Evolutionary conservation across 1,140 invertebrate species (phyloP).

Genomic region (Pseudomyrmex sp.): DNA sequence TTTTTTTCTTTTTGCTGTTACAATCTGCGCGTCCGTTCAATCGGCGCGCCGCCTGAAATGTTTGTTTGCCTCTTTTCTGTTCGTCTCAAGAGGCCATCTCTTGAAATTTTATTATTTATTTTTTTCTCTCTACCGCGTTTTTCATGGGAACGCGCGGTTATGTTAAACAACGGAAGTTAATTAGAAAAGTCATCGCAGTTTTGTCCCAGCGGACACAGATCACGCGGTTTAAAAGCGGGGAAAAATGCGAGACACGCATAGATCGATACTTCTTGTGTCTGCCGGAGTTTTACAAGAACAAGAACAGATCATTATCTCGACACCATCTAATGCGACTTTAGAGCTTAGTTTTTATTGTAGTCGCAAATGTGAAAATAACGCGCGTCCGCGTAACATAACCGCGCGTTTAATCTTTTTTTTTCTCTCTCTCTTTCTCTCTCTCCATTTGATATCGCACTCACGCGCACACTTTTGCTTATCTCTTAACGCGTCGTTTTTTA

Average conservation of each 20-base stretch:
- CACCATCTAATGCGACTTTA: neutral
- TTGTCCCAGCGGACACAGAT: slow-evolving; percentile 43
- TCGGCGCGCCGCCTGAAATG: slow-evolving; percentile 17
- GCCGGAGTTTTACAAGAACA: slow-evolving; percentile 1
- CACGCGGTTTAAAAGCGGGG: slow-evolving; percentile 44
- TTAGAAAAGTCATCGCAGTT: slow-evolving; percentile 25
- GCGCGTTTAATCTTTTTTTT: slow-evolving; percentile 23
- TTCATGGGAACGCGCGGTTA: slow-evolving; percentile 62
- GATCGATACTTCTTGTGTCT: slow-evolving; percentile 45
- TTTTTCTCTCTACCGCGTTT: slow-evolving; percentile 66
- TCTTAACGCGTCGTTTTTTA: neutral
- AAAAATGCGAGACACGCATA: slow-evolving; percentile 24
- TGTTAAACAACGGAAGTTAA: slow-evolving; percentile 36
- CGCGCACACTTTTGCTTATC: slow-evolving; percentile 45
- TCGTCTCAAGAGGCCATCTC: slow-evolving; percentile 27
- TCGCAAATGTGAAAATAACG: slow-evolving; percentile 39
- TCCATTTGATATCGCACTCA: slow-evolving; percentile 53
- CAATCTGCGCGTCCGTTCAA: slow-evolving; percentile 24
- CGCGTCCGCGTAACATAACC: slow-evolving; percentile 62
- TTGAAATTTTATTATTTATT: slow-evolving; percentile 41
- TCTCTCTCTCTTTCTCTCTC: slow-evolving; percentile 4
- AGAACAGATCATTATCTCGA: slow-evolving; percentile 5
- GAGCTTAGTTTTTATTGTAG: neutral
- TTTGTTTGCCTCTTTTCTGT: slow-evolving; percentile 34
- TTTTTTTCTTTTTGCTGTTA: slow-evolving; percentile 57